Conservation (phyloP, 92 coral and sea anemone genomes). For the Phenganax stokvisi region DNA sequence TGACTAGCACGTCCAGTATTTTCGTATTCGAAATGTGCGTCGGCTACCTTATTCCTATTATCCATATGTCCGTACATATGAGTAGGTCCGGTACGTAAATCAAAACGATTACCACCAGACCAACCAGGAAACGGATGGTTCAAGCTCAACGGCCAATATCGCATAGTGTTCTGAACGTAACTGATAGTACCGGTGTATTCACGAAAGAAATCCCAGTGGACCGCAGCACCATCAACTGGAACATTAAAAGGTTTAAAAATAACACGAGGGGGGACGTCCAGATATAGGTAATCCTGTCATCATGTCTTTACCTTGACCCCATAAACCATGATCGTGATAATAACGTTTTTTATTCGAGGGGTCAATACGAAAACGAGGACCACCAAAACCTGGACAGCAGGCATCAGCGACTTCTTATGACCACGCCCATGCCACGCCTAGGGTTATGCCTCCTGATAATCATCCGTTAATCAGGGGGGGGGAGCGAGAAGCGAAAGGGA, state of each 20-base stretch:
- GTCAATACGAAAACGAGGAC: too few relatives aligned
- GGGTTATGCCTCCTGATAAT: too few relatives aligned
- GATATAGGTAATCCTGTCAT: neutral
- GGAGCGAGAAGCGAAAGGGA: too few relatives aligned
- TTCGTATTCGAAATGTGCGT: too few relatives aligned
- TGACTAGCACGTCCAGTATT: too few relatives aligned
- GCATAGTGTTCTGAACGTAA: neutral
- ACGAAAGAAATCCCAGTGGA: neutral
- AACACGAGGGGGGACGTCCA: neutral
- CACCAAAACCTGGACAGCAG: too few relatives aligned
- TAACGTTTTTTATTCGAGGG: too few relatives aligned
- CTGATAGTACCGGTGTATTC: neutral
- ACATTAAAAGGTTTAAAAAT: neutral
- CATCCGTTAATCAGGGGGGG: too few relatives aligned
- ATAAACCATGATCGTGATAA: neutral
- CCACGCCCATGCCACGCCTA: too few relatives aligned
- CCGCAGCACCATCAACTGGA: neutral
- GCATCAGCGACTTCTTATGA: too few relatives aligned
- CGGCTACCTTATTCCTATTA: too few relatives aligned
- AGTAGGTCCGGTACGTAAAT: neutral
- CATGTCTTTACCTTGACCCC: neutral
- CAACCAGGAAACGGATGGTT: neutral
- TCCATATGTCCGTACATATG: neutral
- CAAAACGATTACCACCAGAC: conserved; percentile 8
- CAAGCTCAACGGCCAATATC: neutral